Evolutionary conservation across 2,888 invertebrate genomes (phyloP).

Genomic region (Anthrax anthrax): DNA sequence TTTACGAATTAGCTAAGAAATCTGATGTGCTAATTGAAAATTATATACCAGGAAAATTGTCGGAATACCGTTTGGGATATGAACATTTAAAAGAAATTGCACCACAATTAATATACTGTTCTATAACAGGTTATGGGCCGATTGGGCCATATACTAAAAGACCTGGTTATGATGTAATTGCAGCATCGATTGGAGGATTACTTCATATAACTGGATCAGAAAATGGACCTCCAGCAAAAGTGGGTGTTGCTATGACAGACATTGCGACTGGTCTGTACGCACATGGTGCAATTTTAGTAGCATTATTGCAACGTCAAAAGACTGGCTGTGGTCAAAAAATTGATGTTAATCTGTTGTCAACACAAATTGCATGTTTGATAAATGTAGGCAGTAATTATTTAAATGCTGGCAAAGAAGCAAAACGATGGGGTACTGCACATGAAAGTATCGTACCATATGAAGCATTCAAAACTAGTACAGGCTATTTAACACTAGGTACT

Average conservation of each 20-base stretch:
- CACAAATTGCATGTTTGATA: slow-evolving; percentile 77
- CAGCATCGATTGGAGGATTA: slow-evolving; percentile 82
- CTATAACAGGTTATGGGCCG: slow-evolving; percentile 83
- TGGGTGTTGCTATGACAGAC: slow-evolving; percentile 88
- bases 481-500: slow-evolving; percentile 72
- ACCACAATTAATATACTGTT: slow-evolving; percentile 79
- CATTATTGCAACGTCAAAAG: slow-evolving; percentile 58
- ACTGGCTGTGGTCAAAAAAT: slow-evolving; percentile 83
- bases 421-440: slow-evolving; percentile 85
- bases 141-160: slow-evolving; percentile 70
- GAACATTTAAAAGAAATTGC: slow-evolving; percentile 50
- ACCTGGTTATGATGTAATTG: slow-evolving; percentile 95
- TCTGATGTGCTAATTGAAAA: slow-evolving; percentile 89
- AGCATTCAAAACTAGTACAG: slow-evolving; percentile 69
- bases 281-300: slow-evolving; percentile 88
- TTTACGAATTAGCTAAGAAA: slow-evolving; percentile 55
- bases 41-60: slow-evolving; percentile 81
- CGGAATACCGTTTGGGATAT: slow-evolving; percentile 65
- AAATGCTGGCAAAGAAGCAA: slow-evolving; percentile 65
- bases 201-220: slow-evolving; percentile 77
- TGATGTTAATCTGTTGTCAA: slow-evolving; percentile 84
- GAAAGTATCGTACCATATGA: slow-evolving; percentile 91
- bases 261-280: slow-evolving; percentile 90
- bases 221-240: slow-evolving; percentile 74
- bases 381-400: slow-evolving; percentile 83